phyloP scores from a whole-genome alignment of 2,113 vertebrate genomes.

The Ceyx cyanopectus region DNA sequence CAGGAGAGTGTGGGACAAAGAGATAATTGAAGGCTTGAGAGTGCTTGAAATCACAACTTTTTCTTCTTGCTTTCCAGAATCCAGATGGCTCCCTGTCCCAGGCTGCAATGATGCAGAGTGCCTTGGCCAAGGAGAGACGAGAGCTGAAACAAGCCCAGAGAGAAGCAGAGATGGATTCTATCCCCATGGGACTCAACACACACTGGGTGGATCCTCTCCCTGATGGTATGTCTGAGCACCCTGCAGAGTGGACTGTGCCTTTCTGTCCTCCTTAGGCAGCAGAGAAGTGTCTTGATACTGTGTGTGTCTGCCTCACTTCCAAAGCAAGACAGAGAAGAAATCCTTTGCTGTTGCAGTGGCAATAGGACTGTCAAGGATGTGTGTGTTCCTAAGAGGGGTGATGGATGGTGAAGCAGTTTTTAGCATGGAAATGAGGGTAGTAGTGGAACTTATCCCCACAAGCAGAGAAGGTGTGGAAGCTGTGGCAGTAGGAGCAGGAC shows the following conservation, averaged over 20 bases:
- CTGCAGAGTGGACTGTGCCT: background rate
- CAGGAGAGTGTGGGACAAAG: background rate
- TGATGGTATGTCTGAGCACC: conserved; percentile 82
- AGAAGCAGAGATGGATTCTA: conserved; percentile 99
- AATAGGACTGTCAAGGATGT: background rate
- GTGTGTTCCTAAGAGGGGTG: background rate
- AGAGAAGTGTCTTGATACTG: background rate
- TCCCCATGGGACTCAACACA: conserved; percentile 98
- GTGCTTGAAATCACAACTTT: background rate
- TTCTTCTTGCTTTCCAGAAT: conserved; percentile 79
- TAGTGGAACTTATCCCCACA: background rate
- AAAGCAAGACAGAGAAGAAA: background rate
- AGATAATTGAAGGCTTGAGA: background rate
- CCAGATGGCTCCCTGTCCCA: conserved; percentile 97
- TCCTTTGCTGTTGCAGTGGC: background rate
- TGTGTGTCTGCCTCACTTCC: background rate
- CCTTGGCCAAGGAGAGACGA: conserved; percentile 93
- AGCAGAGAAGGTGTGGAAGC: background rate
- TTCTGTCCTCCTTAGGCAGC: background rate
- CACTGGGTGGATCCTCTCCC: conserved; percentile 99
- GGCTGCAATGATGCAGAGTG: conserved; percentile 99
- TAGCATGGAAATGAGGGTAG: background rate
- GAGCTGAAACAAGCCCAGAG: conserved; percentile 96
- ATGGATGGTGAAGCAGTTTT: background rate
- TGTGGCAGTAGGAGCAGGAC: background rate